phyloP scores from a whole-genome alignment of 2,113 vertebrate genomes.

The Odocoileus virginianus region DNA sequence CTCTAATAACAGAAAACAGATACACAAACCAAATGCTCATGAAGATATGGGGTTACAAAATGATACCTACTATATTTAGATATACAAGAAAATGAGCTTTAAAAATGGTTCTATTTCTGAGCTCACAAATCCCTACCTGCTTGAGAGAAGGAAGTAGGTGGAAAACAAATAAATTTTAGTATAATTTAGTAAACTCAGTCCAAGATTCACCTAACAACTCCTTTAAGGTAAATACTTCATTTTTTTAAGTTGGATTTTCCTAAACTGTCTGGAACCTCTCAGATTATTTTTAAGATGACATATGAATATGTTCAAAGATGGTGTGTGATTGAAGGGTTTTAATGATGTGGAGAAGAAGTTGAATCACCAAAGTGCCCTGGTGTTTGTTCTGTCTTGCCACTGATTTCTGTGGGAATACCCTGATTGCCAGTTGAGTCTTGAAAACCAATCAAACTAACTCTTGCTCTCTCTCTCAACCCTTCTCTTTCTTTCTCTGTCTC shows the following conservation, averaged over 20 bases:
- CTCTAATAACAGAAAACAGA: not conserved
- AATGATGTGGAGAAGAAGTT: not conserved
- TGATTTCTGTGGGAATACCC: not conserved
- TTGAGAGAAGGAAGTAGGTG: not conserved
- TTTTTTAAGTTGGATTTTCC: not conserved
- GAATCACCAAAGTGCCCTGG: not conserved
- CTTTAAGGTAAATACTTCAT: not conserved
- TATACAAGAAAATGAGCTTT: not conserved
- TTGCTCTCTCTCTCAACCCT: rapidly evolving
- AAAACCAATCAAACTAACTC: not conserved
- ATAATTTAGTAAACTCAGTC: not conserved
- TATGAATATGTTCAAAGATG: not conserved
- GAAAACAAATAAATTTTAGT: not conserved
- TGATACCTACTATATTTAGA: not conserved
- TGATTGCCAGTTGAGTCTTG: not conserved
- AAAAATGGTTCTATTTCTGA: not conserved
- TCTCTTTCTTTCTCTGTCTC: not conserved
- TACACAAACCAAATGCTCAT: not conserved
- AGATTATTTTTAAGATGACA: not conserved
- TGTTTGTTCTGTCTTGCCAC: not conserved
- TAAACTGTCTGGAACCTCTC: not conserved
- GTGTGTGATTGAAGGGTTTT: not conserved
- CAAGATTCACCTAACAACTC: not conserved
- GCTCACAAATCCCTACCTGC: not conserved
- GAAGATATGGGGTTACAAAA: not conserved